A percentile compares a stretch with the other conserved stretches of the same genome.
phyloP scores from a whole-genome alignment of 2,113 vertebrate species.

The Misgurnus mizolepis region DNA sequence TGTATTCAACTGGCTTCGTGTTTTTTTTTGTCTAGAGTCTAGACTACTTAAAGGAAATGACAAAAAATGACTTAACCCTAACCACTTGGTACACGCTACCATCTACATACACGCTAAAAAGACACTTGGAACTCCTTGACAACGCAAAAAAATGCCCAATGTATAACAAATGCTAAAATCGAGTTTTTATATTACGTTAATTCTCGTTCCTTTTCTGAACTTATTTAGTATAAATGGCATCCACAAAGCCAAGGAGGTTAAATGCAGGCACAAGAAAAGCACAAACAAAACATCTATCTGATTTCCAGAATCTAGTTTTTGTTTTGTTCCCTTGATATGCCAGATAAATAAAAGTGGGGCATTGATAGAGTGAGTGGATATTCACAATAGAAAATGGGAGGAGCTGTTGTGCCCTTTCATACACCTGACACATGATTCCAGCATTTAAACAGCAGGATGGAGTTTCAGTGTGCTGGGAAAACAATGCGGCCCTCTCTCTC shows the following conservation, averaged over 20 bases:
- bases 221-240: background rate
- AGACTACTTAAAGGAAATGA: conserved; percentile 32
- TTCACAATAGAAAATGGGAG: conserved; percentile 46
- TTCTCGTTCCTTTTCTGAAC: background rate
- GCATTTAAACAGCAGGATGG: conserved; percentile 56
- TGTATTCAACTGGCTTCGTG: background rate
- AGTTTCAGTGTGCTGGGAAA: conserved; percentile 47
- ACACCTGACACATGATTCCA: conserved; percentile 68
- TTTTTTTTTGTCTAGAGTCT: conserved; percentile 15
- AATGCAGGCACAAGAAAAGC: background rate
- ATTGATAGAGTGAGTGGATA: conserved; percentile 32
- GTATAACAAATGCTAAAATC: too few species aligned
- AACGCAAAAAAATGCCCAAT: too few species aligned
- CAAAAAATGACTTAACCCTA: background rate
- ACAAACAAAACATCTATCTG: background rate
- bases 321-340: conserved; percentile 20
- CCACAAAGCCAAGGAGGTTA: background rate
- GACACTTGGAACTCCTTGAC: too few species aligned
- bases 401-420: conserved; percentile 52
- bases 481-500: conserved; percentile 49
- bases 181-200: background rate
- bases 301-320: background rate
- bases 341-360: conserved; percentile 37
- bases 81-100: background rate
- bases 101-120: background rate